phyloP scores from a whole-genome alignment of 2,888 invertebrate genomes.

The Phania funesta region DNA sequence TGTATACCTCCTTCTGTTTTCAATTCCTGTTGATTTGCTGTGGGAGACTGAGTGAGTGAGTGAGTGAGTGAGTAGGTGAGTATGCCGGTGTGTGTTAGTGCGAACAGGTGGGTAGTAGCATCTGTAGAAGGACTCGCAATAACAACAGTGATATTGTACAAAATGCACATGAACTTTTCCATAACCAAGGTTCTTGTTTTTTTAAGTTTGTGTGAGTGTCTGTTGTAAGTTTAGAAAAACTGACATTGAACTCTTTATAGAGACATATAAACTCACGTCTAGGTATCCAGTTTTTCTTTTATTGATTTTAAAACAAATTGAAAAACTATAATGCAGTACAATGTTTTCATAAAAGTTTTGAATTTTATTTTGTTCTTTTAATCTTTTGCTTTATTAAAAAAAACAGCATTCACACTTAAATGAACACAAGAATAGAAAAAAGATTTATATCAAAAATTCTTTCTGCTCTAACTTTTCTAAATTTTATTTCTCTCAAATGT shows the following conservation, averaged over 20 bases:
- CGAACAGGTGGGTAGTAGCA: constrained; percentile 43
- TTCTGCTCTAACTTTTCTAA: no score
- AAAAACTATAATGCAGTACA: neutral
- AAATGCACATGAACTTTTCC: constrained; percentile 47
- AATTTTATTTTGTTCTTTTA: no score
- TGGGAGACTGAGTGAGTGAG: no score
- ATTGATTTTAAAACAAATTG: constrained; percentile 29
- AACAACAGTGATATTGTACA: neutral
- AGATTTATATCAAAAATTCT: no score
- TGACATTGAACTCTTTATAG: constrained; percentile 53
- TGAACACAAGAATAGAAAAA: no score
- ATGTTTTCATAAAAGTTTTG: no score
- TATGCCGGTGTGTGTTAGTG: neutral
- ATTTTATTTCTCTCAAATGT: no score
- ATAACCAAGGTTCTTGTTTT: constrained; percentile 47
- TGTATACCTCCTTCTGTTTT: neutral
- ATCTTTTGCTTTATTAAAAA: no score
- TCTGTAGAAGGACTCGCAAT: neutral
- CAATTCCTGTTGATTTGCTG: constrained; percentile 49
- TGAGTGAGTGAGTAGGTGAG: neutral
- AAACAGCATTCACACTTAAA: no score
- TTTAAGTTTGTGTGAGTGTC: neutral
- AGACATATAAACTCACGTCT: neutral
- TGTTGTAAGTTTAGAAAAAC: constrained; percentile 18
- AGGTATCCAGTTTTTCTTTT: neutral